Percentiles rank a stretch among this genome's conserved stretches.
Conservation (phyloP, 2,888 invertebrate genomes). For the Palloptera scutellata region DNA sequence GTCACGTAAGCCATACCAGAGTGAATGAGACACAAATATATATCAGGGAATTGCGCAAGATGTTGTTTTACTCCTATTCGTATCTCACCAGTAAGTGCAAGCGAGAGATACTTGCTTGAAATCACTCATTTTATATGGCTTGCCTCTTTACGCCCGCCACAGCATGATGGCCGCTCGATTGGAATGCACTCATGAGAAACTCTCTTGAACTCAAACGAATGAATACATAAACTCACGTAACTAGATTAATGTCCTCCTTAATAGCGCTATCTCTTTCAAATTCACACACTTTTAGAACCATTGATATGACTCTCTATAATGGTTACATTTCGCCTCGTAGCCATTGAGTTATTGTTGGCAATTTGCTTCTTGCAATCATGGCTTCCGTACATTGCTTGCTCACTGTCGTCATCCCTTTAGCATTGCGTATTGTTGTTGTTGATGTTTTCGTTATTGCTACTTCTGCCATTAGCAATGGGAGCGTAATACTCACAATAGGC, state of each 20-base stretch:
- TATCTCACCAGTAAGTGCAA: neutral
- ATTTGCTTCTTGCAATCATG: constrained; percentile 61
- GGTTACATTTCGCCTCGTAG: constrained; percentile 30
- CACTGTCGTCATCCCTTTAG: constrained; percentile 34
- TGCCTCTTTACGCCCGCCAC: neutral
- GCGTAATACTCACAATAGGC: constrained; percentile 47
- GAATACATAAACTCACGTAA: too few species aligned
- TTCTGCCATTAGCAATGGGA: constrained; percentile 42
- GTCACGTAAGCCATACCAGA: neutral
- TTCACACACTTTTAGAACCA: constrained; percentile 24
- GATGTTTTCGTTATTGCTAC: constrained; percentile 15
- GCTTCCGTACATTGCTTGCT: constrained; percentile 58
- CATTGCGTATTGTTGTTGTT: constrained; percentile 13
- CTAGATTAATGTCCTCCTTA: neutral
- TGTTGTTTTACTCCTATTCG: neutral
- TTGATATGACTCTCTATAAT: constrained; percentile 36
- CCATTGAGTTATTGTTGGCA: constrained; percentile 56
- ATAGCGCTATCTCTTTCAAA: constrained; percentile 43
- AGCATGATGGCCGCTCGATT: neutral
- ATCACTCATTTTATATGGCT: neutral
- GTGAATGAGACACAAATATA: too few species aligned
- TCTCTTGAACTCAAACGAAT: too few species aligned
- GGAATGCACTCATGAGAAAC: neutral
- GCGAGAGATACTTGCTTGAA: neutral
- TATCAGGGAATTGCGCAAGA: neutral